Conservation (phyloP, 30 jellyfish, hydroid and myxozoan species). For the Hydra vulgaris region DNA sequence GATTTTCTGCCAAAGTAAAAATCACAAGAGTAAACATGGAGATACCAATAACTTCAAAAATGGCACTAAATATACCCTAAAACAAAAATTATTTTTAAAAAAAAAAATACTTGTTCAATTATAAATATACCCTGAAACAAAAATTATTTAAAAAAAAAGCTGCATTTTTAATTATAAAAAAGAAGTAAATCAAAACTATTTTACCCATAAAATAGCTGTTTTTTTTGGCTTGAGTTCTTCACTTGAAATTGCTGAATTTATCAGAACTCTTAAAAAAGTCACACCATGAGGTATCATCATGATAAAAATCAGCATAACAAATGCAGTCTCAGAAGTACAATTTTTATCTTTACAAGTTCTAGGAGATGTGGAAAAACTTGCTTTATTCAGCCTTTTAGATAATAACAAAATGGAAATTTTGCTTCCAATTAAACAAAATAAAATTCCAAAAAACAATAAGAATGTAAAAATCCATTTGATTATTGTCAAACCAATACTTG, state of each 20-base stretch:
- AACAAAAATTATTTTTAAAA: not conserved
- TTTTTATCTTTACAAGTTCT: not conserved
- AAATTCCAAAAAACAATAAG: constrained; percentile 26
- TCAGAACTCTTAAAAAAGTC: constrained; percentile 29
- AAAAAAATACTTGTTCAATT: too few species aligned
- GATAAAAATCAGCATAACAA: constrained; percentile 39
- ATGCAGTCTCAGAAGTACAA: constrained; percentile 21
- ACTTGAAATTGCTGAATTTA: constrained; percentile 36
- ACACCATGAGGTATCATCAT: constrained; percentile 61
- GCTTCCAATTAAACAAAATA: constrained; percentile 34
- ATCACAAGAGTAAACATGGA: constrained; percentile 49
- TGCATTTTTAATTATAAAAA: too few species aligned
- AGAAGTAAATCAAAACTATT: too few species aligned
- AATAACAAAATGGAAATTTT: constrained; percentile 46
- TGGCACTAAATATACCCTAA: constrained; percentile 54
- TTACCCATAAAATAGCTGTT: constrained; percentile 42
- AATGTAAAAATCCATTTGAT: constrained; percentile 31
- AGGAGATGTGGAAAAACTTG: not conserved
- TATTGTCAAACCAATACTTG: constrained; percentile 33
- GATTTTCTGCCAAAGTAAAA: constrained; percentile 27
- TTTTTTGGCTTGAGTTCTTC: constrained; percentile 57
- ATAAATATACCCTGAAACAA: too few species aligned
- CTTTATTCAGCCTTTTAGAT: constrained; percentile 26
- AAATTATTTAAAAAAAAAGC: too few species aligned
- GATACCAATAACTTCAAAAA: constrained; percentile 53